Evolutionary conservation across 23 tunicate genomes (phyloP), one percentile per base, ranked within the genome.

Genomic region (Styela clava): DNA sequence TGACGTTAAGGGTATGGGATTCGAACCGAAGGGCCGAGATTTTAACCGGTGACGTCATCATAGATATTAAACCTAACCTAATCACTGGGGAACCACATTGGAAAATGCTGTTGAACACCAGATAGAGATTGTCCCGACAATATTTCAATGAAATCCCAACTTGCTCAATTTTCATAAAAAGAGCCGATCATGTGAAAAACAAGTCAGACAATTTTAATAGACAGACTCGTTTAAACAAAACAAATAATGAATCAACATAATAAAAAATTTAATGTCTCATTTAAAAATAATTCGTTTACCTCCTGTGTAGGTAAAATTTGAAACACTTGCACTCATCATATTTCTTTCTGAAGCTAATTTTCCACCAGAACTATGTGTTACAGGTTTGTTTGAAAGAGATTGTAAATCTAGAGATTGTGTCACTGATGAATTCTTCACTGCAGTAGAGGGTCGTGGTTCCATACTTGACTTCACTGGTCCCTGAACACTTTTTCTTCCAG

Each of bases 261-360:
- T 7, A 44, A 44, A 44, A 44, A 44, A 5, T 5, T 44, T 5
- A 44, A 5, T 5, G 12, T 7, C 56, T 44, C 9, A 44, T 5
- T 5, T 5, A 5, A 44, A 44, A 44, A 5, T 44, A 5, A 5
- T 44, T 12, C 56, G 5, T 16, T 9, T n/a, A 28, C 65, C 64
- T 33, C 81, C 81, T 36, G 81, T 76, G 65, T 76, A 76, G 25
- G 81, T 33, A 24, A 76, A 76, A 52, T 76, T 52, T 18, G 81
- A 76, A 25, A 76, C 81, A 52, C 81, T 76, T 16, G 81, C 16
- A 56, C 81, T 76, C 81, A 76, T 76, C 81, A 76, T 44, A 29
- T 76, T 76, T 27, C 81, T 51, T 44, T 44, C 56, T 5, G 56
- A 44, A 36, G 81, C 81, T 23, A 76, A 21, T 20, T 52, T 36